A percentile compares a stretch with the other conserved stretches of the same genome.
Evolutionary conservation across 2,113 vertebrate genomes (phyloP).

Genomic region (Labrus mixtus): DNA sequence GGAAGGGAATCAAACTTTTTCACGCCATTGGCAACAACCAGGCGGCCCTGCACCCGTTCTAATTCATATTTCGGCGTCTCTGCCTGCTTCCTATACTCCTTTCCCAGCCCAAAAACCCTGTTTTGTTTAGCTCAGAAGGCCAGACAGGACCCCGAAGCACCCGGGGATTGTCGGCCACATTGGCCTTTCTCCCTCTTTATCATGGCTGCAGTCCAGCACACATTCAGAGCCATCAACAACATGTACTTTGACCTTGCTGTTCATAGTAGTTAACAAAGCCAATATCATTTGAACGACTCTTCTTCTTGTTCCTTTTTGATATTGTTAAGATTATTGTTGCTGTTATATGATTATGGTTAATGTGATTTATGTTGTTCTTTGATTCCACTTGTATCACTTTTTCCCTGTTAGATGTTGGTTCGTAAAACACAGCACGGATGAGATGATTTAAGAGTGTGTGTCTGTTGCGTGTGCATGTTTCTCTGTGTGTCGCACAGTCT

Average conservation of each 20-base stretch:
- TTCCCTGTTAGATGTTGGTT: slow-evolving; percentile 70
- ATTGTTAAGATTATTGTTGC: slow-evolving; percentile 82
- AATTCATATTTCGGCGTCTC: slow-evolving; percentile 12
- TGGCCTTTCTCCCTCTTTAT: slow-evolving; percentile 49
- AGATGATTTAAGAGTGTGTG: slow-evolving; percentile 48
- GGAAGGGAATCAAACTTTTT: slow-evolving; percentile 52
- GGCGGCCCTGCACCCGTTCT: slow-evolving; percentile 38
- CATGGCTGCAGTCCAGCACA: slow-evolving; percentile 70
- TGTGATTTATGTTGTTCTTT: slow-evolving; percentile 79
- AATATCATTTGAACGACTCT: slow-evolving; percentile 76
- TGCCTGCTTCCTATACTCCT: slow-evolving; percentile 22
- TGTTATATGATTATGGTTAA: slow-evolving; percentile 81
- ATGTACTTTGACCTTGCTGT: slow-evolving; percentile 79
- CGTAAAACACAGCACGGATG: slow-evolving; percentile 68
- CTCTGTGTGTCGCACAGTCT: slow-evolving; percentile 57
- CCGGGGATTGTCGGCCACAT: slow-evolving; percentile 33
- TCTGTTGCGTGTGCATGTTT: slow-evolving; percentile 61
- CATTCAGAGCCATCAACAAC: slow-evolving; percentile 72
- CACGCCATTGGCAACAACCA: slow-evolving; percentile 40
- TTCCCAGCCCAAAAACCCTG: slow-evolving; percentile 29
- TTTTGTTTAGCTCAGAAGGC: slow-evolving; percentile 53
- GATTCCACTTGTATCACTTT: slow-evolving; percentile 79
- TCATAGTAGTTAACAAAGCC: slow-evolving; percentile 81
- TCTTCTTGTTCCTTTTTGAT: slow-evolving; percentile 78
- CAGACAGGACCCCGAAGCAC: slow-evolving; percentile 47